Evolutionary conservation across 2,113 vertebrate species (phyloP), one percentile per base, ranked within the genome.

Genomic region (Cebus imitator): DNA sequence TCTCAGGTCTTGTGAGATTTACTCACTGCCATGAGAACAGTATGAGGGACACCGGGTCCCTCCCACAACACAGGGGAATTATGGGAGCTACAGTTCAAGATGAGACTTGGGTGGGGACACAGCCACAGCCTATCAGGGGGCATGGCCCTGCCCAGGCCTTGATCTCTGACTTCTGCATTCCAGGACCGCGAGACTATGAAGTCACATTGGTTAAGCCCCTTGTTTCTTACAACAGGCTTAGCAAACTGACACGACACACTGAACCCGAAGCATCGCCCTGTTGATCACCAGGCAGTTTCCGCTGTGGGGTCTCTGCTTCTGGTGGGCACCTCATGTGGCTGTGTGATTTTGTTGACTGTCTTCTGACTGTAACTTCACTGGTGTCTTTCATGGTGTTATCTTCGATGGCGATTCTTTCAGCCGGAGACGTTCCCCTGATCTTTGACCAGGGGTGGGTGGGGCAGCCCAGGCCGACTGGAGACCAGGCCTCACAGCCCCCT

Each of bases 401-500:
- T 73, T 37, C 5, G 27, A 48, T 10, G 45, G 32, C 23, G 10
- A 1, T 14, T 21, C 17, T 43, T 37, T 25, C 0, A 5, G 52
- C 20, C 35, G 35, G 2, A 35, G 32, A 0, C 0, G 4, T 13
- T 25, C 25, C 40, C 86, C 17, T 12, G n/a, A 3, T 17, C 45
- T 66, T 50, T 37, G 4, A 0, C 0, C 1, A 4, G 25, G 9
- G 13, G 6, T 0, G 0, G 45, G 32, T 1, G 0, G 10, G 45
- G 21, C 0, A 0, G n/a, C 9, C 30, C 1, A n/a, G 52, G 7
- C 21, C 9, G 0, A 0, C 0, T 2, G 64, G 16, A 18, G 27
- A 35, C 1, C 35, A 0, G 5, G 6, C 1, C 12, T 43, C 4
- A 2, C 5, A 10, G 27, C 9, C 0, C 5, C 55, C 32, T 2